Percentiles rank a stretch among this genome's conserved stretches.
Evolutionary conservation across 2,113 vertebrate genomes (phyloP).

Genomic region (Stegostoma tigrinum): DNA sequence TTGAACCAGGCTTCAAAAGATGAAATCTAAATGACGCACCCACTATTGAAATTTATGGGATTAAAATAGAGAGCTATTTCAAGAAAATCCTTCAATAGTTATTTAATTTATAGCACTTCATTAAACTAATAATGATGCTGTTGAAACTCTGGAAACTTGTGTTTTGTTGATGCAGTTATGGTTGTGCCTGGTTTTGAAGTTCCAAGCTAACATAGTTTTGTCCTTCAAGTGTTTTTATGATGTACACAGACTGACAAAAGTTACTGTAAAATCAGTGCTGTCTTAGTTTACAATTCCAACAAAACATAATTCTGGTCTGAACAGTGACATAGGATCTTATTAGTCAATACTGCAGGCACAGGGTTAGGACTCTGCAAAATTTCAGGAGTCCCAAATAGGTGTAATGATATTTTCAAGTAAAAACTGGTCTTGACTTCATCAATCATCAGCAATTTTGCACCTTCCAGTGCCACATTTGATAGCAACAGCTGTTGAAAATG

Average conservation of each 20-base stretch:
- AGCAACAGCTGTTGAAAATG: neutral
- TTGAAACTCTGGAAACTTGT: neutral
- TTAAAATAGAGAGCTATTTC: neutral
- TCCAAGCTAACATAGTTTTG: neutral
- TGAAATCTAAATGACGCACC: no score
- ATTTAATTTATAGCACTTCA: neutral
- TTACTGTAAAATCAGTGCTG: neutral
- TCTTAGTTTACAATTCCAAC: neutral
- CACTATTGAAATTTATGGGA: no score
- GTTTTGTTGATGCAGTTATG: neutral
- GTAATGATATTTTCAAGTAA: neutral
- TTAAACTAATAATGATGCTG: neutral
- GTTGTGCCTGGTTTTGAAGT: neutral
- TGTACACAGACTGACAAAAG: neutral
- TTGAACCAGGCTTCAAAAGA: no score
- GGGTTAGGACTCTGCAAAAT: neutral
- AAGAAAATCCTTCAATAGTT: neutral
- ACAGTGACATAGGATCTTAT: neutral
- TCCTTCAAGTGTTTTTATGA: neutral
- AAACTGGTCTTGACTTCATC: neutral
- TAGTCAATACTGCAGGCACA: neutral
- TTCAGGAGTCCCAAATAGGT: neutral
- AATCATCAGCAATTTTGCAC: neutral
- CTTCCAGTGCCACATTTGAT: neutral
- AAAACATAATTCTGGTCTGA: neutral